A percentile compares a stretch with the other conserved stretches of the same genome.
Evolutionary conservation across 2,888 invertebrate species (phyloP).

Genomic region (Ligdia adustata): DNA sequence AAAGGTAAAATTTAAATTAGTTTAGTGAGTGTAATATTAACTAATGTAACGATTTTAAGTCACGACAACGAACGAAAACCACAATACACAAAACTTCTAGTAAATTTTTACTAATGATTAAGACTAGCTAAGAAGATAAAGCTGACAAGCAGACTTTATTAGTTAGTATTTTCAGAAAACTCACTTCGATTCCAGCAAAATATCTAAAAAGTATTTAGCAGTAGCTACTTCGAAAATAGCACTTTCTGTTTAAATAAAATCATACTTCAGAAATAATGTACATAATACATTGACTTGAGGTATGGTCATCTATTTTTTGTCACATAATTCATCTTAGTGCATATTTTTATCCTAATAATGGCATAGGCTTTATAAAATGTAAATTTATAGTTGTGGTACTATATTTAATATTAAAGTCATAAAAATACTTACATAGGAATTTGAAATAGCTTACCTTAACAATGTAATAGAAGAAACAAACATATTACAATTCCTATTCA

Average conservation of each 20-base stretch:
- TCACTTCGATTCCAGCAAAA: conserved; percentile 36
- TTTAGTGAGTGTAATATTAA: background rate
- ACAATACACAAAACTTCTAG: background rate
- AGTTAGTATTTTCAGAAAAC: conserved; percentile 20
- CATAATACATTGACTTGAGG: conserved; percentile 41
- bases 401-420: too few species aligned
- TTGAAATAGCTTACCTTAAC: conserved; percentile 28
- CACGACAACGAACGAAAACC: conserved; percentile 3
- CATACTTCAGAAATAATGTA: conserved; percentile 36
- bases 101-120: background rate
- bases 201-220: conserved; percentile 42
- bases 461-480: conserved; percentile 34
- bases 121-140: too few species aligned
- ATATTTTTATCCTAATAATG: too few species aligned
- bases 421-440: conserved; percentile 31
- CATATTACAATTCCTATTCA: conserved; percentile 41
- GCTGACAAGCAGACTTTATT: too few species aligned
- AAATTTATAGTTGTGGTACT: too few species aligned
- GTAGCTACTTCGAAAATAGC: conserved; percentile 35
- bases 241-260: conserved; percentile 33
- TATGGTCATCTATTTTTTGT: too few species aligned
- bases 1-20: conserved; percentile 40
- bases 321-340: too few species aligned
- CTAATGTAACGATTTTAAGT: background rate
- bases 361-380: too few species aligned